Base-by-base conservation (phyloP, 2,888 invertebrate genomes). In the Sarcophaga carnaria region DNA sequence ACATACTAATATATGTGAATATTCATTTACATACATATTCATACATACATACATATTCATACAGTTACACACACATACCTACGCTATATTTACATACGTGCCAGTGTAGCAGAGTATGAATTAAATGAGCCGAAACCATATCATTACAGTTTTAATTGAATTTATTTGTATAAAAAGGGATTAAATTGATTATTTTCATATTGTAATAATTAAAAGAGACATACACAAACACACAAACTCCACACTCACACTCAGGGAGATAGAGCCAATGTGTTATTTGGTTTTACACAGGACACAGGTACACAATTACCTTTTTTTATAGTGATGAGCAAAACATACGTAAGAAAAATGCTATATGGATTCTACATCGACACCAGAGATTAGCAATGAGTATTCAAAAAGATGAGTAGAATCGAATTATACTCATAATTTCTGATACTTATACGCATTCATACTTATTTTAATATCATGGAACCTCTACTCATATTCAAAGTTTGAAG, bases 61-160 rank as follows among this genome's bases (percentile, higher is more conserved):
- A 47, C 45, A 60, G 10, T 37, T 8, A 45, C 8, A 20, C 12
- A 76, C 14, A 72, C 45, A 70, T n/a, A 60, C 27, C 17, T 70
- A 25, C n/a, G 3, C 3, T 54, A 66, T 60, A 67, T 76, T 66
- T 20, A 67, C 37, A 67, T 37, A 37, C 8, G 37, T 37, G 37
- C 10, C 59, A 17, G 45, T 37, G 1, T 59, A 54, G 22, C 5
- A 37, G 14, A 62, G 54, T 22, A 62, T 69, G 69, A 82, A 76
- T 86, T 86, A 69, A 86, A 83, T 86, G 86, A 86, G 76, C 67
- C 76, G 72, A 86, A 83, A 74, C 86, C 80, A 86, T 72, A 86
- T 83, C 79, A 86, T 80, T 83, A 77, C 83, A 69, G 49, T 83
- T 83, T 86, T 83, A 83, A 83, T 86, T 83, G 72, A 86, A 86